Evolutionary conservation across 2,113 vertebrate genomes (phyloP).

Genomic region (Hippocampus abdominalis): DNA sequence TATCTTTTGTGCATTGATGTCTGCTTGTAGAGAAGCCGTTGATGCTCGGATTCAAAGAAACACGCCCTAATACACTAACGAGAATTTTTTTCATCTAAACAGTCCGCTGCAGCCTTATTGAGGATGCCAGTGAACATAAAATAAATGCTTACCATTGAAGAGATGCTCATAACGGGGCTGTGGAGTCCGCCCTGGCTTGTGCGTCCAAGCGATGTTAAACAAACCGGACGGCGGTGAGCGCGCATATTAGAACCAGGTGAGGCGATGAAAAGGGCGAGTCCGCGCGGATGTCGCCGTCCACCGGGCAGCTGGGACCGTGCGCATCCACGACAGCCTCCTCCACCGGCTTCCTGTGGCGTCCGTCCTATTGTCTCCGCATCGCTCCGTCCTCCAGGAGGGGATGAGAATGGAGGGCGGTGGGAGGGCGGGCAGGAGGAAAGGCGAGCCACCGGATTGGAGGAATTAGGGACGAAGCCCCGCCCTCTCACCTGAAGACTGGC

Average conservation of each 20-base stretch:
- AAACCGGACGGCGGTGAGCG: slow-evolving; percentile 4
- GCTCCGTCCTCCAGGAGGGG: slow-evolving; percentile 53
- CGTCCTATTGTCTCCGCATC: slow-evolving; percentile 71
- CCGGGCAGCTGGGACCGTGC: slow-evolving; percentile 19
- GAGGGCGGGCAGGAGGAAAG: slow-evolving; percentile 21
- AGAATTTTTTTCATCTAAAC: not conserved
- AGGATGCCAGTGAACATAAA: slow-evolving; percentile 11
- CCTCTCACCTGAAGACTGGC: slow-evolving; percentile 22
- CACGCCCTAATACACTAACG: not conserved
- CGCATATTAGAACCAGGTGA: slow-evolving; percentile 39
- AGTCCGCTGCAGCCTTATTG: not conserved
- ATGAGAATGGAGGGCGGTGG: slow-evolving; percentile 41
- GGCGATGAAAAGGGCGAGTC: slow-evolving; percentile 11
- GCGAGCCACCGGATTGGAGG: slow-evolving; percentile 1
- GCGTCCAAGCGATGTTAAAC: slow-evolving; percentile 23
- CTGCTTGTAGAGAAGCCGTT: not conserved
- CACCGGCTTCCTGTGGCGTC: slow-evolving; percentile 40
- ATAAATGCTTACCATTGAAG: slow-evolving; percentile 66
- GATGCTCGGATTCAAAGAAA: not conserved
- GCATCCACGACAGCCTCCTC: slow-evolving; percentile 43
- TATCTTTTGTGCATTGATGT: not conserved
- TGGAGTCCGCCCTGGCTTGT: slow-evolving; percentile 34
- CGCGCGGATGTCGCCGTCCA: not conserved
- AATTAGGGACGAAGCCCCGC: slow-evolving; percentile 12
- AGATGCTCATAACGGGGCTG: slow-evolving; percentile 34